Conservation (phyloP, 1,140 invertebrate genomes). For the Calephelis nemesis region DNA sequence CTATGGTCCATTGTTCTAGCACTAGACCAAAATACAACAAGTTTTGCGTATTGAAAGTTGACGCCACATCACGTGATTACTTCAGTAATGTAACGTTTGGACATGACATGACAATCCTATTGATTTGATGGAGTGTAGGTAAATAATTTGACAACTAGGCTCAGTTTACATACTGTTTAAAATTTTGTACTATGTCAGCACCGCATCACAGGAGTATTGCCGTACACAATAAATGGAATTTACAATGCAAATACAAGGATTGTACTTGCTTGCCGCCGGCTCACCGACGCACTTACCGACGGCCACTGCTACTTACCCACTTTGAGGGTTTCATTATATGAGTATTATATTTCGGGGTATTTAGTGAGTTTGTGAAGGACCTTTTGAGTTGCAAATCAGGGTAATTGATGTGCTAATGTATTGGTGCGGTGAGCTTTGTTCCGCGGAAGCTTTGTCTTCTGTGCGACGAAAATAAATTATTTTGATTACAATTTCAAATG, state of each 20-base stretch:
- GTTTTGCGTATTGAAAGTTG: too few species aligned
- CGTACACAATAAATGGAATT: slow-evolving; percentile 11
- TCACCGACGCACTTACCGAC: slow-evolving; percentile 16
- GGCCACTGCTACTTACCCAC: slow-evolving; percentile 4
- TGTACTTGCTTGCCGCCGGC: slow-evolving; percentile 19
- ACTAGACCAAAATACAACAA: too few species aligned
- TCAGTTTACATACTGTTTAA: too few species aligned
- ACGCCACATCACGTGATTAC: too few species aligned
- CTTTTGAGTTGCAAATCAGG: slow-evolving; percentile 11
- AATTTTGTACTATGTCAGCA: too few species aligned
- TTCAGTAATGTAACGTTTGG: too few species aligned
- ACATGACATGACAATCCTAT: too few species aligned
- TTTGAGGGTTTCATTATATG: slow-evolving; percentile 4
- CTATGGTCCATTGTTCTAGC: too few species aligned
- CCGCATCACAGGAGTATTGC: too few species aligned
- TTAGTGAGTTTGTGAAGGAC: neutral
- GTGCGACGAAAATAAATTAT: slow-evolving; percentile 1
- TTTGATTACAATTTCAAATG: neutral
- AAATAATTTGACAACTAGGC: too few species aligned
- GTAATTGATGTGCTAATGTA: slow-evolving; percentile 13
- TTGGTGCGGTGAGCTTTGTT: slow-evolving; percentile 1
- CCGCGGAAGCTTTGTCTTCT: neutral
- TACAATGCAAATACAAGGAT: slow-evolving; percentile 26
- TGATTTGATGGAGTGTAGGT: too few species aligned
- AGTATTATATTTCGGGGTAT: slow-evolving; percentile 8